Percentiles rank a stretch among this genome's conserved stretches.
phyloP scores from a whole-genome alignment of 2,113 vertebrate species.

The Uria lomvia region DNA sequence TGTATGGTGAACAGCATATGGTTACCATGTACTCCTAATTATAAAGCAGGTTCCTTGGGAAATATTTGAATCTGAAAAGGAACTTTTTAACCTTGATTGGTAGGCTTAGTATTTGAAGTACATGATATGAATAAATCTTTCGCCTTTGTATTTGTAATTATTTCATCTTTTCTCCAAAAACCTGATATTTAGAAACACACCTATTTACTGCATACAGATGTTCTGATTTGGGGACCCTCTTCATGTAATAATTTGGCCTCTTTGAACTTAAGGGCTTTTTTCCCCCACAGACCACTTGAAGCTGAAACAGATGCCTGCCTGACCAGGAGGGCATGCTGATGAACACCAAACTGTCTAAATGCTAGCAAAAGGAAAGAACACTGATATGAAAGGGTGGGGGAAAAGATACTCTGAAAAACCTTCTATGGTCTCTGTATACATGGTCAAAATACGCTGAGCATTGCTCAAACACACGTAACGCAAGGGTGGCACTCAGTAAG shows the following conservation, averaged over 20 bases:
- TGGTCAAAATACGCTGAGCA: not conserved
- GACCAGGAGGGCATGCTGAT: not conserved
- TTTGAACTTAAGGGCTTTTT: not conserved
- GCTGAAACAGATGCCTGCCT: conserved; percentile 11
- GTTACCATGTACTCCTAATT: not conserved
- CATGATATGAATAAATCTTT: not conserved
- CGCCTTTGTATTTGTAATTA: not conserved
- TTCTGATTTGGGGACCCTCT: not conserved
- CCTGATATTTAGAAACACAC: not conserved
- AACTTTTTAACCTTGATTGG: not conserved
- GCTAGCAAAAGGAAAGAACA: not conserved
- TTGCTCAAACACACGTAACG: not conserved
- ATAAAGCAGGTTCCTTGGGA: not conserved
- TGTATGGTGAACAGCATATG: not conserved
- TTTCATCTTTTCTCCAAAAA: not conserved
- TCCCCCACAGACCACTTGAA: not conserved
- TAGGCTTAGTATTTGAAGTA: not conserved
- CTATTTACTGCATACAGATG: not conserved
- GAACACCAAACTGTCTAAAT: not conserved
- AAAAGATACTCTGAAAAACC: not conserved
- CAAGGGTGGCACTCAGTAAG: not conserved
- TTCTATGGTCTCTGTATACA: not conserved
- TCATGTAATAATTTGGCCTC: not conserved
- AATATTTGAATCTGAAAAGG: not conserved
- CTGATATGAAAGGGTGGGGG: not conserved